Conservation (phyloP, 2,888 invertebrate species). For the Cancer borealis region DNA sequence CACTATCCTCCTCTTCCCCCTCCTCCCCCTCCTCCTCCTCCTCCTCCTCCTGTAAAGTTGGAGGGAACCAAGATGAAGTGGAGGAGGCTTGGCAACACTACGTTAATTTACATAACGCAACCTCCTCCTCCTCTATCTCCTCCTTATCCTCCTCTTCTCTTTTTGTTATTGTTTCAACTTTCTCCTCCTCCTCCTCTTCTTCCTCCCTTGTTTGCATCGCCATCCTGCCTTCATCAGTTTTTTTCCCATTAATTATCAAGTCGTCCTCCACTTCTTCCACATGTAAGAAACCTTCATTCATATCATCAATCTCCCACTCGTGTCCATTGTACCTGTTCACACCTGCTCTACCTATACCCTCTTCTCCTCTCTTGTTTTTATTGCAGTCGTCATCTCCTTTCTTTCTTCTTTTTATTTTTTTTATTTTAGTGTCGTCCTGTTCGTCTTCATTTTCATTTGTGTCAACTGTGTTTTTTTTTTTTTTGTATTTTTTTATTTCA, state of each 20-base stretch:
- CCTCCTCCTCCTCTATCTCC: slow-evolving; percentile 9
- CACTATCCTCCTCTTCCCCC: background rate
- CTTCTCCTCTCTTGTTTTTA: background rate
- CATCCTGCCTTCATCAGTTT: background rate
- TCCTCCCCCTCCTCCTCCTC: slow-evolving; percentile 39
- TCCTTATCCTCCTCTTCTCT: background rate
- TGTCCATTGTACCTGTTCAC: background rate
- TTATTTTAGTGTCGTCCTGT: background rate
- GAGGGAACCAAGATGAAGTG: slow-evolving; percentile 34
- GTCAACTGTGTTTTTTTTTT: background rate
- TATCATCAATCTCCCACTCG: background rate
- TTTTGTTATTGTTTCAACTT: background rate
- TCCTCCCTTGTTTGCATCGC: background rate
- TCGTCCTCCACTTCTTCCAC: background rate
- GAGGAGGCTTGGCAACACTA: slow-evolving; percentile 23
- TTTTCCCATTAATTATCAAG: background rate
- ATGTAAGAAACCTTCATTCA: background rate
- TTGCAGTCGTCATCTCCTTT: background rate
- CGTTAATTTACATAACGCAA: background rate
- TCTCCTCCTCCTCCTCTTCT: background rate
- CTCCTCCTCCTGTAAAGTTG: slow-evolving; percentile 2
- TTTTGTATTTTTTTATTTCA: background rate
- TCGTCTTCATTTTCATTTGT: background rate
- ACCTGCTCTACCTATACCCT: background rate
- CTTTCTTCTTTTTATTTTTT: background rate